phyloP scores from a whole-genome alignment of 2,113 vertebrate species.

The Chroicocephalus ridibundus region DNA sequence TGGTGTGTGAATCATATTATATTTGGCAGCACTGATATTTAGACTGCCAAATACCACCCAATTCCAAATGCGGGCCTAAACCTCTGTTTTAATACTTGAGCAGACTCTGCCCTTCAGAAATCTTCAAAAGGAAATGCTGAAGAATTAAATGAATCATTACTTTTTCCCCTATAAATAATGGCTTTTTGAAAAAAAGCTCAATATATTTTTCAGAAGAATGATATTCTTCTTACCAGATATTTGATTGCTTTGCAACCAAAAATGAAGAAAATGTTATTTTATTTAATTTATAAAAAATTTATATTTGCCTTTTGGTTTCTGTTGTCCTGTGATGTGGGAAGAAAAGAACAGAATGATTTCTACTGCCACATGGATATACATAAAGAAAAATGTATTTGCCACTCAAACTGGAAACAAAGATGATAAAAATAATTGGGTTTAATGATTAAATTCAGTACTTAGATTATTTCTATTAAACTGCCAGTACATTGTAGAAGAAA shows the following conservation, averaged over 20 bases:
- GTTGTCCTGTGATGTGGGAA: neutral
- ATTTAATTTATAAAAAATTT: neutral
- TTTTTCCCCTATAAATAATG: neutral
- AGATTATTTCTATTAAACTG: neutral
- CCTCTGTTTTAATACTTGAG: neutral
- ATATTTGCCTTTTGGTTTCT: neutral
- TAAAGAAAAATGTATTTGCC: neutral
- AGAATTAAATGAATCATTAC: neutral
- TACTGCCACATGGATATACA: neutral
- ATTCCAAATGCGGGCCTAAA: neutral
- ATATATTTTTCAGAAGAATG: neutral
- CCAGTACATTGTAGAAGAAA: neutral
- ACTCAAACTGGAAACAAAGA: neutral
- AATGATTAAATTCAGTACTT: neutral
- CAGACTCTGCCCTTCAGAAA: neutral
- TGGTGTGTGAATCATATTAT: neutral
- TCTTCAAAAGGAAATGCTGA: neutral
- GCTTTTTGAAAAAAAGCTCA: neutral
- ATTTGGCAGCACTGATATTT: constrained; percentile 1
- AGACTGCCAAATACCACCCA: constrained; percentile 13
- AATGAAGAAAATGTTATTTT: neutral
- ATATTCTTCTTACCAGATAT: neutral
- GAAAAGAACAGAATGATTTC: neutral
- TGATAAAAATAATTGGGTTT: neutral
- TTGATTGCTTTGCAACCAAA: neutral